Conservation (phyloP, 2,113 vertebrate species). For the Zosterops lateralis region DNA sequence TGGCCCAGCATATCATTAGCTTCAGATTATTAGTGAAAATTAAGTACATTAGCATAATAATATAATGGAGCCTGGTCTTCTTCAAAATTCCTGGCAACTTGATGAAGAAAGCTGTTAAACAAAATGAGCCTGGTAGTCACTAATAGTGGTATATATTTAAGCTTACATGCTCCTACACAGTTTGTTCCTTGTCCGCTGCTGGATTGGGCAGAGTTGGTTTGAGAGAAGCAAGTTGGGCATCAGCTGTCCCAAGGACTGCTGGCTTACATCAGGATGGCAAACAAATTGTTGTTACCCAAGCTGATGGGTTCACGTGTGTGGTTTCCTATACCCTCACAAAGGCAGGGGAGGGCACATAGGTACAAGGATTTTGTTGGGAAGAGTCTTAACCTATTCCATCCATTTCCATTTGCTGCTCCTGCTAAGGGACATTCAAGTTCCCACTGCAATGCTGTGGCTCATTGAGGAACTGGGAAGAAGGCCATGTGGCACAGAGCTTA, state of each 20-base stretch:
- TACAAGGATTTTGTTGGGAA: background rate
- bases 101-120: background rate
- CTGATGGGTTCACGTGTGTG: fast-evolving
- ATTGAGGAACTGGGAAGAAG: background rate
- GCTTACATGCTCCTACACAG: background rate
- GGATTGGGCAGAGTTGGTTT: background rate
- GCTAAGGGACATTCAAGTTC: background rate
- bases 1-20: background rate
- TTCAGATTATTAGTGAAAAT: slow-evolving; percentile 4
- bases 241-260: background rate
- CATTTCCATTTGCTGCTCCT: background rate
- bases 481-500: background rate
- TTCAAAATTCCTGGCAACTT: background rate
- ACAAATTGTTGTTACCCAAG: background rate
- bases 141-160: background rate
- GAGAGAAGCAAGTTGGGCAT: background rate
- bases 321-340: background rate
- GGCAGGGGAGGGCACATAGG: background rate
- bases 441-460: background rate
- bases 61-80: background rate
- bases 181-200: background rate
- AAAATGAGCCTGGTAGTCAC: background rate
- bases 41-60: background rate
- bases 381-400: background rate
- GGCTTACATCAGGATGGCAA: background rate